Percentiles rank a stretch among this genome's conserved stretches.
These are phyloP conservation scores for Athalia cordata DNA, from an alignment of 2,888 invertebrate genomes.

Conservation along the genomic window DNA sequence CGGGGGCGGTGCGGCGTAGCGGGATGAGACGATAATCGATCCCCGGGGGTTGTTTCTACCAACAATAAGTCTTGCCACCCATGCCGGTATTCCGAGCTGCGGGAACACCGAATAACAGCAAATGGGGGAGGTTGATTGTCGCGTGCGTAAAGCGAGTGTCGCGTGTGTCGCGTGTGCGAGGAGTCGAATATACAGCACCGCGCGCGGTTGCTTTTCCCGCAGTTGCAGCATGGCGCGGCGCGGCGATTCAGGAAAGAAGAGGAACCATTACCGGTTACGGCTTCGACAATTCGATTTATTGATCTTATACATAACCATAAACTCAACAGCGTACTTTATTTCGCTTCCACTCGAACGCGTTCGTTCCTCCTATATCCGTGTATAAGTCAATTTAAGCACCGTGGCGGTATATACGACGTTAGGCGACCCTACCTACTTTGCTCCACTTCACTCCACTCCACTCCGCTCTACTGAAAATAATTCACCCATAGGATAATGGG, in stretches of 20 bases:
- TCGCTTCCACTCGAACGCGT: neutral
- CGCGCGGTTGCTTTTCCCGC: neutral
- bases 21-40: conserved; percentile 28
- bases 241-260: neutral
- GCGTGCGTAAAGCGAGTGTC: conserved; percentile 13
- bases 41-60: conserved; percentile 5
- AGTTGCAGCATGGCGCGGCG: neutral
- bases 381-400: too few relatives aligned
- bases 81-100: neutral
- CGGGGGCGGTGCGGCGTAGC: neutral
- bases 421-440: neutral
- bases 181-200: neutral
- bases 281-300: conserved; percentile 41
- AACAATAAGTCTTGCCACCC: conserved; percentile 3
- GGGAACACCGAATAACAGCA: too few relatives aligned
- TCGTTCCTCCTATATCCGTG: too few relatives aligned
- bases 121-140: neutral
- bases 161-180: neutral
- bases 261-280: conserved; percentile 24
- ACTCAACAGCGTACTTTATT: conserved; percentile 5
- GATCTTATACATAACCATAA: conserved; percentile 6
- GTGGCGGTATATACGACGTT: too few relatives aligned
- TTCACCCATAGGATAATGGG: conserved; percentile 26
- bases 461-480: conserved; percentile 5
- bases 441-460: conserved; percentile 3